Evolutionary conservation across 2,797 vertebrate species (phyloP).

Genomic region (Brachymystax lenok): DNA sequence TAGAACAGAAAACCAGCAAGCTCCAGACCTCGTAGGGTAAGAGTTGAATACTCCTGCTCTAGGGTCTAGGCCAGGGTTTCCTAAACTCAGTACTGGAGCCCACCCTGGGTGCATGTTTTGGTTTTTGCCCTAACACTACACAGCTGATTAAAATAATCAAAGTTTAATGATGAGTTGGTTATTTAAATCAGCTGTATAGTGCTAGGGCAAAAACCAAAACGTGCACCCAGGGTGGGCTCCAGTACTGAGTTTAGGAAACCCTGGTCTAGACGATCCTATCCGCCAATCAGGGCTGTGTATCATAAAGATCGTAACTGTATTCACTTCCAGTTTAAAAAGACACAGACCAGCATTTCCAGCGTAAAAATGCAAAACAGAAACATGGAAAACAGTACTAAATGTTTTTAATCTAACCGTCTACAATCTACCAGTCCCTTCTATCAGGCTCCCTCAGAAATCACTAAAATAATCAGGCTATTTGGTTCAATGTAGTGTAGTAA

Average conservation of each 20-base stretch:
- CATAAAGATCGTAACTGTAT: slow-evolving; percentile 21
- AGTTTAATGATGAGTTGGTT: too few relatives aligned
- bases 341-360: background rate
- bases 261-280: slow-evolving; percentile 15
- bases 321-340: slow-evolving; percentile 17
- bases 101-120: too few relatives aligned
- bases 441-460: background rate
- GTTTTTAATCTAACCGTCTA: background rate
- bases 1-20: too few relatives aligned
- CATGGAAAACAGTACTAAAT: slow-evolving; percentile 12
- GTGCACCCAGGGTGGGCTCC: too few relatives aligned
- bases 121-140: too few relatives aligned
- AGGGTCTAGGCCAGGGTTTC: too few relatives aligned
- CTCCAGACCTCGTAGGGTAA: too few relatives aligned
- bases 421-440: background rate
- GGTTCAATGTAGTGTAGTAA: background rate
- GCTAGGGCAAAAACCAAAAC: too few relatives aligned
- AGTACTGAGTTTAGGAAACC: slow-evolving; percentile 25
- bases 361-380: slow-evolving; percentile 23
- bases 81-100: too few relatives aligned
- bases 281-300: slow-evolving; percentile 25
- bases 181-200: too few relatives aligned
- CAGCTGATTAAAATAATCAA: too few relatives aligned
- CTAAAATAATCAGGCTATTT: background rate
- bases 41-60: too few relatives aligned